Conservation (phyloP, 2,888 invertebrate species). For the Ligdia adustata region DNA sequence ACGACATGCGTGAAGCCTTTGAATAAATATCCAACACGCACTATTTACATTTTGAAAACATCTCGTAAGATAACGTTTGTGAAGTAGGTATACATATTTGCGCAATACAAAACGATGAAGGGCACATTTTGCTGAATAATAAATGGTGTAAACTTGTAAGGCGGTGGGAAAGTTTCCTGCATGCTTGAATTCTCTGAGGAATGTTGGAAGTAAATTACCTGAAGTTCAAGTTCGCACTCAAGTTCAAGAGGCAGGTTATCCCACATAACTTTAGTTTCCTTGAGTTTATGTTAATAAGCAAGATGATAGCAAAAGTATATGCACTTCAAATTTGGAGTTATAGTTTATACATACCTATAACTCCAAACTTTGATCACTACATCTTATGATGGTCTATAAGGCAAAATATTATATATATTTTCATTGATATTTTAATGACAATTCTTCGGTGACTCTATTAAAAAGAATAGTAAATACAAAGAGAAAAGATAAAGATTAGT, state of each 20-base stretch:
- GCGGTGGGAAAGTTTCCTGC: constrained; percentile 17
- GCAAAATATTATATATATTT: no score
- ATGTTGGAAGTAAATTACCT: constrained; percentile 16
- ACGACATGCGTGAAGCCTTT: constrained; percentile 7
- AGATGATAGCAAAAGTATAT: no score
- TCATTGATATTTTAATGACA: no score
- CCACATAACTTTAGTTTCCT: constrained; percentile 7
- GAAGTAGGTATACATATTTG: constrained; percentile 9
- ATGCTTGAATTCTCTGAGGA: constrained; percentile 16
- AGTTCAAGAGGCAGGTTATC: constrained; percentile 17
- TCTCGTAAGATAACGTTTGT: constrained; percentile 8
- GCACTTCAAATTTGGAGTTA: no score
- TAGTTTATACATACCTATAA: no score
- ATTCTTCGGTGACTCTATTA: no score
- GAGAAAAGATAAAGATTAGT: no score
- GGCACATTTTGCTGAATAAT: constrained; percentile 23
- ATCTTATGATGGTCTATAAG: no score
- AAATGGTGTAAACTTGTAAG: constrained; percentile 26
- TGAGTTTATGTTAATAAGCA: not conserved
- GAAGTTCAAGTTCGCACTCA: constrained; percentile 21
- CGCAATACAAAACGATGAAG: constrained; percentile 20
- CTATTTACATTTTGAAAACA: constrained; percentile 16
- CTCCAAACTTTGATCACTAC: no score
- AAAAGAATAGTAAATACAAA: no score
- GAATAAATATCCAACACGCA: constrained; percentile 10